Evolutionary conservation across 1,140 invertebrate species (phyloP).

Genomic region (Oreohelix idahoensis): DNA sequence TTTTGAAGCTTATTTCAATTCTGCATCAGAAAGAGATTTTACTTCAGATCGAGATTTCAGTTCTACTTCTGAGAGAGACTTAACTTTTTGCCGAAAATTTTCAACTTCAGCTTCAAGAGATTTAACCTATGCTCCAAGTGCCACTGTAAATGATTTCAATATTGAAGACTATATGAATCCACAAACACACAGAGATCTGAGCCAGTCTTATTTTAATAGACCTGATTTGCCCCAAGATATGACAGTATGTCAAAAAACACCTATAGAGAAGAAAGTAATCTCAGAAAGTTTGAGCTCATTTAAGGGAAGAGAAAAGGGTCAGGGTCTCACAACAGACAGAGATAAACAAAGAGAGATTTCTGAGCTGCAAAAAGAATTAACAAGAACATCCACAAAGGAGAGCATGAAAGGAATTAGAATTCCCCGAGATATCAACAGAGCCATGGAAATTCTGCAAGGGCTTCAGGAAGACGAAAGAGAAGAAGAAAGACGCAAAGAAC

Average conservation of each 20-base stretch:
- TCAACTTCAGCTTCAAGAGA: neutral
- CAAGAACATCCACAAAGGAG: slow-evolving; percentile 35
- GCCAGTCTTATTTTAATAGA: slow-evolving; percentile 24
- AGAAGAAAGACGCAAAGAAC: slow-evolving; percentile 27
- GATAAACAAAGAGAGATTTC: slow-evolving; percentile 31
- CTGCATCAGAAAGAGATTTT: slow-evolving; percentile 8
- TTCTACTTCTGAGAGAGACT: neutral
- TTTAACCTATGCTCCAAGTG: neutral
- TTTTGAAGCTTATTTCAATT: slow-evolving; percentile 31
- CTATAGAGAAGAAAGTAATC: neutral
- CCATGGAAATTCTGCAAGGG: slow-evolving; percentile 34
- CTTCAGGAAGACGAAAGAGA: slow-evolving; percentile 38
- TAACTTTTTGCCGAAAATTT: neutral
- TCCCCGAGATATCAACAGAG: slow-evolving; percentile 36
- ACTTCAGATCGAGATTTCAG: slow-evolving; percentile 10
- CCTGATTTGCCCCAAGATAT: slow-evolving; percentile 37
- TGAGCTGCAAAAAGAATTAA: slow-evolving; percentile 38
- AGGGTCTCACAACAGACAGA: neutral
- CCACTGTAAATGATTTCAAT: slow-evolving; percentile 33
- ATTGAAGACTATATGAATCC: slow-evolving; percentile 38
- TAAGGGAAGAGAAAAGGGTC: slow-evolving; percentile 21
- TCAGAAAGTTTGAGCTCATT: neutral
- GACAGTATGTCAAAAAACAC: slow-evolving; percentile 34
- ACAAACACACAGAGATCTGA: slow-evolving; percentile 9
- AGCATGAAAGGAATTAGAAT: slow-evolving; percentile 38